Base-by-base conservation (phyloP, 2,113 vertebrate species). In the Entomyzon cyanotis region DNA sequence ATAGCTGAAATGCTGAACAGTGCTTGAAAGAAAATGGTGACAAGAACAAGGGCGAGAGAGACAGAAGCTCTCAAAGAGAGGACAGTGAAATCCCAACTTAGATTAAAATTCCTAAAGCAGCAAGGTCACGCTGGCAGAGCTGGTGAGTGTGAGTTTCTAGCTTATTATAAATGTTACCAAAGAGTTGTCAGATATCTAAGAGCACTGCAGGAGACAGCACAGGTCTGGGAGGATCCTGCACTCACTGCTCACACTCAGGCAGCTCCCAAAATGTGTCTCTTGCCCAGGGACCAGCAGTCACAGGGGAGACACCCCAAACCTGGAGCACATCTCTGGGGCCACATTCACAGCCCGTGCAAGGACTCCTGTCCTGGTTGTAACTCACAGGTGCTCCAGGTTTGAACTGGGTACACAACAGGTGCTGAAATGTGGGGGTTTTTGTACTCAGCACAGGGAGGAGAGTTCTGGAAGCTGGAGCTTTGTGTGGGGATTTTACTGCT, bases 1-100 rank as follows among this genome's bases (percentile, higher is more conserved):
- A 59, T 28, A 78, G 73, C 77, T 92, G 94, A 70, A 92, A 70
- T 4, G 31, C 77, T 58, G 75, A 89, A n/a, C 89, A 63, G 76
- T 20, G 63, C 92, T 92, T 82, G 64, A 82, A 94, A 84, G 80
- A 31, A 67, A 87, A 70, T 1, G 9, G 64, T 90, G 77, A 88
- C 64, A 50, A 64, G 88, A 89, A 65, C 59, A 67, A 71, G 73
- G 75, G 67, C 2, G 42, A 64, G 68, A 76, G 68, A 73, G 49
- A 74, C 64, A 59, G 79, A 23, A 87, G 62, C 84, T 77, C 50
- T 77, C 53, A 35, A 39, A 84, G 67, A 92, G 52, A 92, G 50
- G 59, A 68, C 50, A 39, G 30, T 23, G 62, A 79, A 91, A 80
- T 33, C 83, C 35, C 74, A 60, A 56, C 28, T 74, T 49, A 31